These are phyloP conservation scores for Anolis carolinensis DNA, from an alignment of 2,113 vertebrate genomes.

Conservation along the genomic window DNA sequence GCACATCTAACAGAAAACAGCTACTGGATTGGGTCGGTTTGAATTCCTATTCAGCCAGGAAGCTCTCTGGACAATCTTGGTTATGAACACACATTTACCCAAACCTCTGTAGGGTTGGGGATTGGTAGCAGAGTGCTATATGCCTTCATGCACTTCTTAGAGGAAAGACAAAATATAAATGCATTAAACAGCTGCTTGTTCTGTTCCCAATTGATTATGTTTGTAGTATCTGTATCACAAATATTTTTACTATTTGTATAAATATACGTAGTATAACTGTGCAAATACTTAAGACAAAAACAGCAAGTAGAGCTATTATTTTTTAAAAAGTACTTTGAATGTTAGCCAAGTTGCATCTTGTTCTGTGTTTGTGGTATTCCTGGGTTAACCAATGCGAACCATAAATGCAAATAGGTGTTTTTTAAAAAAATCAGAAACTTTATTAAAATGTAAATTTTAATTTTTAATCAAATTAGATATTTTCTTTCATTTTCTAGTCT, in stretches of 20 bases:
- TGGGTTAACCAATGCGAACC: not conserved
- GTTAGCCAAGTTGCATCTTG: not conserved
- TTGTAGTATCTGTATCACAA: not conserved
- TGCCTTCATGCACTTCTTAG: not conserved
- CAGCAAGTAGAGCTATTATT: not conserved
- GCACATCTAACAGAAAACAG: too few relatives aligned
- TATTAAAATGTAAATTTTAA: constrained; percentile 6
- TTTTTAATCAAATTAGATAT: constrained; percentile 24
- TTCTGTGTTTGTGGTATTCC: not conserved
- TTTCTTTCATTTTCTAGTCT: constrained; percentile 48
- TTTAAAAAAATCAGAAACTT: constrained; percentile 11
- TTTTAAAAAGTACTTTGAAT: not conserved
- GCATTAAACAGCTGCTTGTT: not conserved
- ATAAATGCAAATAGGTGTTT: not conserved
- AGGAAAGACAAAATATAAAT: not conserved
- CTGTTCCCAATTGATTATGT: not conserved
- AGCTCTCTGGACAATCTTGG: not conserved
- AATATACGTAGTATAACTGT: not conserved
- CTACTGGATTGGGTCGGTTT: not conserved
- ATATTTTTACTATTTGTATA: not conserved
- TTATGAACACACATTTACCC: not conserved
- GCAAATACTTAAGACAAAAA: not conserved
- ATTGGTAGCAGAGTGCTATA: too few relatives aligned
- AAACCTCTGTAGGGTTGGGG: not conserved
- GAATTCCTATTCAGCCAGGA: not conserved